Evolutionary conservation across 2,888 invertebrate species (phyloP).

Genomic region (Tetragonisca angustula): DNA sequence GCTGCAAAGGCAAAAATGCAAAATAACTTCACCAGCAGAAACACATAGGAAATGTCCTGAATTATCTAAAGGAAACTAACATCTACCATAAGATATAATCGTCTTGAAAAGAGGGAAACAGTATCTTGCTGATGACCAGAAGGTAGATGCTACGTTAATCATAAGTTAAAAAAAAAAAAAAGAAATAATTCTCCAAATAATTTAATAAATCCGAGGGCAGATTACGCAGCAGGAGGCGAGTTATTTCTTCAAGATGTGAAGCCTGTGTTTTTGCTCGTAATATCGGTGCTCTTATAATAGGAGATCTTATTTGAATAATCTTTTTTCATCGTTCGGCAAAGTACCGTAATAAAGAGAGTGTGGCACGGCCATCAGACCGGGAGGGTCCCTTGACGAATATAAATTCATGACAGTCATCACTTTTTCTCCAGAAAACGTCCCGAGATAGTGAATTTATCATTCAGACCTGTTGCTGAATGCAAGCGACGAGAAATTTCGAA

Average conservation of each 20-base stretch:
- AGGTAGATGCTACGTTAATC: too few relatives aligned
- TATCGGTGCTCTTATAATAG: background rate
- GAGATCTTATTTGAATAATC: background rate
- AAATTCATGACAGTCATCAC: slow-evolving; percentile 2
- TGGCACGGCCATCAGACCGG: background rate
- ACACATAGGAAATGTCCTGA: too few relatives aligned
- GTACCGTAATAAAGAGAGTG: background rate
- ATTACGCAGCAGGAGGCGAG: background rate
- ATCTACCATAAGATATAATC: too few relatives aligned
- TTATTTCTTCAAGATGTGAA: background rate
- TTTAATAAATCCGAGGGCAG: background rate
- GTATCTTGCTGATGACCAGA: too few relatives aligned
- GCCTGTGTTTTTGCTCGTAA: background rate
- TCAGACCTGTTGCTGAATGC: slow-evolving; percentile 12
- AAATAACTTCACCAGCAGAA: too few relatives aligned
- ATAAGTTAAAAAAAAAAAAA: too few relatives aligned
- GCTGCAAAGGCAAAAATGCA: too few relatives aligned
- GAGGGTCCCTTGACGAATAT: slow-evolving; percentile 9
- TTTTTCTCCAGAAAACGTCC: background rate
- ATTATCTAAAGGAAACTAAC: too few relatives aligned
- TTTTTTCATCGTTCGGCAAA: background rate
- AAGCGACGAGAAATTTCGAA: background rate
- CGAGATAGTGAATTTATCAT: background rate
- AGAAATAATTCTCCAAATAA: background rate
- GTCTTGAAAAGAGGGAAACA: too few relatives aligned